Evolutionary conservation across 2,113 vertebrate genomes (phyloP).

Genomic region (Laterallus jamaicensis): DNA sequence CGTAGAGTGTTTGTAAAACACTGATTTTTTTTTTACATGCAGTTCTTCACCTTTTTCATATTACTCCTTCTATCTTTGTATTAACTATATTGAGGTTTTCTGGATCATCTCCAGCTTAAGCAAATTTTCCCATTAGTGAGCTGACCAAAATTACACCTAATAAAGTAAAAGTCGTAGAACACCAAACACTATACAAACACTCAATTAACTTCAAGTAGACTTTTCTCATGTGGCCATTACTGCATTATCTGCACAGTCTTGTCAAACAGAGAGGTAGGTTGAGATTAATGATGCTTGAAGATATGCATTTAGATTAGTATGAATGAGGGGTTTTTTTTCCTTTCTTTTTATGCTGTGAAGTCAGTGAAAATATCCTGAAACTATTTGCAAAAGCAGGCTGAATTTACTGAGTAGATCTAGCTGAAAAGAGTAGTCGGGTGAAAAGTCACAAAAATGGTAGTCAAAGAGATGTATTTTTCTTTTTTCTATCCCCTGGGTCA

Average conservation of each 20-base stretch:
- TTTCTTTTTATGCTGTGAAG: not conserved
- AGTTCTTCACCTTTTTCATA: not conserved
- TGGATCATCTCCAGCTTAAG: not conserved
- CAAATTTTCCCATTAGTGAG: not conserved
- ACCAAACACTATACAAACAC: not conserved
- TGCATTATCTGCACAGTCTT: not conserved
- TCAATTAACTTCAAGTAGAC: constrained; percentile 10
- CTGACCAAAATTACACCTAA: not conserved
- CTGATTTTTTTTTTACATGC: not conserved
- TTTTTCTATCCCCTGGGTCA: not conserved
- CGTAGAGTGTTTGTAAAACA: not conserved
- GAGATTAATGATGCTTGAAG: constrained; percentile 5
- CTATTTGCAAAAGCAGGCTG: not conserved
- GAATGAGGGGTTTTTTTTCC: not conserved
- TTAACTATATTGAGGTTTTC: not conserved
- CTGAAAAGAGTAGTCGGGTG: not conserved
- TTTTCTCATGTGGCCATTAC: not conserved
- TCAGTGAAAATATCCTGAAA: constrained; percentile 15
- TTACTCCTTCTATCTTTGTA: not conserved
- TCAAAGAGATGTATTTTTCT: not conserved
- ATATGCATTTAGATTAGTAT: not conserved
- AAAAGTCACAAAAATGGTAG: not conserved
- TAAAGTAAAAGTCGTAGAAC: not conserved
- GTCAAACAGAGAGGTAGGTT: not conserved
- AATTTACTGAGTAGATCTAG: not conserved